Conservation (phyloP, 2,888 invertebrate species). For the Isoperla grammatica region DNA sequence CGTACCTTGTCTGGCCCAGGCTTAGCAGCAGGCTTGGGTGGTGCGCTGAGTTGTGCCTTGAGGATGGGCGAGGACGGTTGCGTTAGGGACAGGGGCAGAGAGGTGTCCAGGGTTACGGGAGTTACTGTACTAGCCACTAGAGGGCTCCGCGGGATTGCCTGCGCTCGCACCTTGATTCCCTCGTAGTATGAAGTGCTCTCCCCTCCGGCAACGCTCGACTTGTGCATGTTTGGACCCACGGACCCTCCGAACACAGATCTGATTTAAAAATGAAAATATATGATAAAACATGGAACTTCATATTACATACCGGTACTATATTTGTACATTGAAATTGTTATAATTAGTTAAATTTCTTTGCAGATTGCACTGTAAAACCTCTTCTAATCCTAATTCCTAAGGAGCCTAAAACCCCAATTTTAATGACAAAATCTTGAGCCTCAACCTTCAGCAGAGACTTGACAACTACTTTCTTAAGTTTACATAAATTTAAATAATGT, state of each 20-base stretch:
- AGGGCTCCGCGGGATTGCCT: constrained; percentile 36
- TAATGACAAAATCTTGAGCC: too few relatives aligned
- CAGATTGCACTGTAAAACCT: too few relatives aligned
- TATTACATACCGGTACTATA: too few relatives aligned
- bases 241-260: constrained; percentile 78
- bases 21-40: constrained; percentile 48
- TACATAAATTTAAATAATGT: too few relatives aligned
- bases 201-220: constrained; percentile 11
- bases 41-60: constrained; percentile 76
- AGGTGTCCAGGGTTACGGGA: constrained; percentile 15
- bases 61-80: constrained; percentile 69
- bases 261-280: too few relatives aligned
- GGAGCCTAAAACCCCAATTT: too few relatives aligned
- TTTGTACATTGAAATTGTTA: too few relatives aligned
- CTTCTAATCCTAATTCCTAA: too few relatives aligned
- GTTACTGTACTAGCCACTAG: constrained; percentile 20
- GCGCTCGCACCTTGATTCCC: constrained; percentile 60
- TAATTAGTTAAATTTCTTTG: too few relatives aligned
- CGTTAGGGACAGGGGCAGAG: constrained; percentile 20
- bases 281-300: constrained; percentile 19
- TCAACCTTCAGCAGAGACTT: too few relatives aligned
- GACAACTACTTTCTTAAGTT: too few relatives aligned
- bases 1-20: constrained; percentile 50
- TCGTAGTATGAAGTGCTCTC: constrained; percentile 58
- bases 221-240: constrained; percentile 64